Evolutionary conservation across 2,797 vertebrate genomes (phyloP).

Genomic region (Merluccius polli): DNA sequence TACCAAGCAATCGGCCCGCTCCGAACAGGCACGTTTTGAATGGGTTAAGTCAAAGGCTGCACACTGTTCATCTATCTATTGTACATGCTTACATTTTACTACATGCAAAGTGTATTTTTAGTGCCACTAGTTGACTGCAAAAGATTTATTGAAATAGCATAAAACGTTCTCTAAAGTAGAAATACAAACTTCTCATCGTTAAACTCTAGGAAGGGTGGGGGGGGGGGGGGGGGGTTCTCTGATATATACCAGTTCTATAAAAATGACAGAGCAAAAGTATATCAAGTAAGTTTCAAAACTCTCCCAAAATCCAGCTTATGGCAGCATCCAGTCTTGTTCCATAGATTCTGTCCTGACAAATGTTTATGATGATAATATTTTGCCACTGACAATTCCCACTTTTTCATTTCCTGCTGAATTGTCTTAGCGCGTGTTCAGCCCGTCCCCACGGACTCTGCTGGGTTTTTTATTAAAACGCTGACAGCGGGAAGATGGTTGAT

Average conservation of each 20-base stretch:
- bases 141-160: background rate
- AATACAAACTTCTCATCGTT: slow-evolving; percentile 1
- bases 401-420: slow-evolving; percentile 84
- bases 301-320: slow-evolving; percentile 21
- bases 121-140: background rate
- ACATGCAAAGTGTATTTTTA: background rate
- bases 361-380: slow-evolving; percentile 74
- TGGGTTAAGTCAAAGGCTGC: background rate
- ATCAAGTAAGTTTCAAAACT: slow-evolving; percentile 47
- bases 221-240: slow-evolving; percentile 14
- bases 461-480: slow-evolving; percentile 78
- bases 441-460: slow-evolving; percentile 47
- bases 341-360: slow-evolving; percentile 69
- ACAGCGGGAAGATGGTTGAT: slow-evolving; percentile 84
- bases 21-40: too few species aligned
- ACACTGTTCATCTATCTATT: too few species aligned
- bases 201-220: slow-evolving; percentile 3
- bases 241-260: slow-evolving; percentile 7
- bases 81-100: too few species aligned
- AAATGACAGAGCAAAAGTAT: slow-evolving; percentile 31
- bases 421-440: slow-evolving; percentile 48
- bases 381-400: slow-evolving; percentile 67
- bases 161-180: background rate
- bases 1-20: too few species aligned
- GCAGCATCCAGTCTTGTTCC: slow-evolving; percentile 55